A percentile compares a stretch with the other conserved stretches of the same genome.
These are phyloP conservation scores for Chinchilla lanigera DNA, from an alignment of 2,113 vertebrate species.

Conservation along the genomic window DNA sequence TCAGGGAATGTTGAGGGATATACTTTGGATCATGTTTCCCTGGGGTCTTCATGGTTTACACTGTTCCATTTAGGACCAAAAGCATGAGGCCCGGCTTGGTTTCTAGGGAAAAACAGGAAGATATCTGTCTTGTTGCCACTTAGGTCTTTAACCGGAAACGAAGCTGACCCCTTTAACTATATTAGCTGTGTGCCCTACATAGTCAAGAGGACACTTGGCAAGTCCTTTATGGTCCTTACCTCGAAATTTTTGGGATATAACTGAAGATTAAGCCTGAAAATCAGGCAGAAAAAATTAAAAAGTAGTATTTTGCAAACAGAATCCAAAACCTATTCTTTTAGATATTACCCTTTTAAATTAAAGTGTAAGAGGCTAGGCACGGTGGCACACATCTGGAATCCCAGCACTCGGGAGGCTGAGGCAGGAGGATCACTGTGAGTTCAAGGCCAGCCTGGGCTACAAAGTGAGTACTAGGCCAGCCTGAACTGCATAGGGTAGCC, in stretches of 20 bases:
- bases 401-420: too few species aligned
- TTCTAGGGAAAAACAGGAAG: constrained; percentile 39
- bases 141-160: constrained; percentile 42
- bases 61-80: not conserved
- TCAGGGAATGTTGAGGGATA: not conserved
- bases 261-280: not conserved
- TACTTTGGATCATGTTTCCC: not conserved
- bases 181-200: not conserved
- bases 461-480: too few species aligned
- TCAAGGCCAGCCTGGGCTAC: too few species aligned
- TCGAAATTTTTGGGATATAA: constrained; percentile 39
- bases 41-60: not conserved
- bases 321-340: not conserved
- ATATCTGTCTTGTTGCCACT: constrained; percentile 36
- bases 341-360: not conserved
- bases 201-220: not conserved
- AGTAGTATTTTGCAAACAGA: constrained; percentile 11
- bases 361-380: not conserved
- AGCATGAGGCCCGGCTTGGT: not conserved
- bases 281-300: not conserved
- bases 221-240: not conserved
- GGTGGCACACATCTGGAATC: too few species aligned
- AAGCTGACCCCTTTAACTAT: not conserved
- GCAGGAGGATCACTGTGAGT: too few species aligned
- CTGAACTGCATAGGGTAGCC: too few species aligned